These are phyloP conservation scores for Apamea epomidion DNA, from an alignment of 2,888 invertebrate species.

Conservation along the genomic window DNA sequence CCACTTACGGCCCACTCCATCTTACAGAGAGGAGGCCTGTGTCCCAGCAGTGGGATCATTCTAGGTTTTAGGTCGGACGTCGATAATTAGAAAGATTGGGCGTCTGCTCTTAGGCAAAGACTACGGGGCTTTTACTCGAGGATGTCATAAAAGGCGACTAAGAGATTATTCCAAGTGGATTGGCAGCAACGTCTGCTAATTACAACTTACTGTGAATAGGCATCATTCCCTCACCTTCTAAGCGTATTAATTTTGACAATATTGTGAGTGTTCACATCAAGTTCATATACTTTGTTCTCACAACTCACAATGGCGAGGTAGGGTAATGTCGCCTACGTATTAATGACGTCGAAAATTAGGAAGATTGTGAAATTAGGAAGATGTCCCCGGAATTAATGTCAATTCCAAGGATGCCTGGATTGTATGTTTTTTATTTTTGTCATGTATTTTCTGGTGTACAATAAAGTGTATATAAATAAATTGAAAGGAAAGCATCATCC, in stretches of 20 bases:
- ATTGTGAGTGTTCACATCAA: background rate
- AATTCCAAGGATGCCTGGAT: background rate
- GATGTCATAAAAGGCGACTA: background rate
- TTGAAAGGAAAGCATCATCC: background rate
- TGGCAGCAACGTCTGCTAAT: background rate
- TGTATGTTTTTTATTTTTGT: background rate
- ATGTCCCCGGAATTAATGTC: background rate
- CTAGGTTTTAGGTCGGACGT: background rate
- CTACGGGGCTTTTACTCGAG: background rate
- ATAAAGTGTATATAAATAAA: background rate
- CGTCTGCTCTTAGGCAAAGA: background rate
- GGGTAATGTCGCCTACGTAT: background rate
- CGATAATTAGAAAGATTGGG: background rate
- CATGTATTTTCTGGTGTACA: no score
- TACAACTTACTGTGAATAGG: background rate
- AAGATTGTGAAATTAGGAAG: background rate
- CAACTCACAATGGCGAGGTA: background rate
- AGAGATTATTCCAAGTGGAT: slow-evolving; percentile 3
- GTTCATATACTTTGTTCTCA: background rate
- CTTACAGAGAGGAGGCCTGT: background rate
- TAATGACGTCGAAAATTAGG: background rate
- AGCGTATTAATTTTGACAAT: background rate
- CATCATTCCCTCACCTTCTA: background rate
- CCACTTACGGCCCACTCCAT: background rate
- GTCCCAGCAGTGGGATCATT: background rate